Conservation (phyloP, 2,113 vertebrate genomes). For the Salvelinus alpinus region DNA sequence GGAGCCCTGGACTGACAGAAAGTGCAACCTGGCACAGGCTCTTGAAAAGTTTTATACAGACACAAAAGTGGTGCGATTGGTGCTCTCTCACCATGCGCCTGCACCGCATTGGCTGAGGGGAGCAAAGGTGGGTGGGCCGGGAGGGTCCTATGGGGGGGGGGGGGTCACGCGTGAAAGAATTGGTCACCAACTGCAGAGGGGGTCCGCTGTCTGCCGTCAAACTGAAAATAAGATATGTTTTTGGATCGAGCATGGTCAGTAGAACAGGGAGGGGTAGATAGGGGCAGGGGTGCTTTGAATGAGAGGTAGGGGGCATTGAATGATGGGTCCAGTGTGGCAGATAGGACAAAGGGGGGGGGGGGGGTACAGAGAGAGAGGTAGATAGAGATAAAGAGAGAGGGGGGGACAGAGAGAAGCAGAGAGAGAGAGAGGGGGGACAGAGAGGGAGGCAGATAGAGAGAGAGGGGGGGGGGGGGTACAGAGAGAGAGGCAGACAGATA, state of each 20-base stretch:
- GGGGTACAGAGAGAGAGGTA: no score
- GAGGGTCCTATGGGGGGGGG: conserved; percentile 39
- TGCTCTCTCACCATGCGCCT: conserved; percentile 46
- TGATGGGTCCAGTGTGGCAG: conserved; percentile 17
- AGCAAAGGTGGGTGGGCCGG: conserved; percentile 62
- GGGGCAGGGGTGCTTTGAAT: background rate
- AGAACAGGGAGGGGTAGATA: conserved; percentile 37
- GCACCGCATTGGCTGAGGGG: conserved; percentile 67
- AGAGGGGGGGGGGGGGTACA: no score
- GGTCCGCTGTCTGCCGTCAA: conserved; percentile 30
- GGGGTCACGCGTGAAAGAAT: conserved; percentile 26
- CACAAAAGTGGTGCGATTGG: conserved; percentile 65
- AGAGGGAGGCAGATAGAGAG: background rate
- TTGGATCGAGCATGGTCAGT: conserved; percentile 38
- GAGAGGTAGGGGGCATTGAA: conserved; percentile 38
- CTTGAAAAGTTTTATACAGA: conserved; percentile 77
- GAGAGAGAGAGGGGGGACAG: background rate
- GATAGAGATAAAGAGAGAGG: no score
- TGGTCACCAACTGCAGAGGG: conserved; percentile 71
- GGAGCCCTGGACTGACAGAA: conserved; percentile 73
- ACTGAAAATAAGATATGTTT: conserved; percentile 70
- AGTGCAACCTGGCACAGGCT: conserved; percentile 74
- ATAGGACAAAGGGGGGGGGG: background rate
- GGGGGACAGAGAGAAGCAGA: background rate
- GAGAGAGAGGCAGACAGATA: no score